Evolutionary conservation across 30 jellyfish, hydroid and myxozoan species (phyloP), one percentile per base, ranked within the genome.

Genomic region (Mastigias papua): DNA sequence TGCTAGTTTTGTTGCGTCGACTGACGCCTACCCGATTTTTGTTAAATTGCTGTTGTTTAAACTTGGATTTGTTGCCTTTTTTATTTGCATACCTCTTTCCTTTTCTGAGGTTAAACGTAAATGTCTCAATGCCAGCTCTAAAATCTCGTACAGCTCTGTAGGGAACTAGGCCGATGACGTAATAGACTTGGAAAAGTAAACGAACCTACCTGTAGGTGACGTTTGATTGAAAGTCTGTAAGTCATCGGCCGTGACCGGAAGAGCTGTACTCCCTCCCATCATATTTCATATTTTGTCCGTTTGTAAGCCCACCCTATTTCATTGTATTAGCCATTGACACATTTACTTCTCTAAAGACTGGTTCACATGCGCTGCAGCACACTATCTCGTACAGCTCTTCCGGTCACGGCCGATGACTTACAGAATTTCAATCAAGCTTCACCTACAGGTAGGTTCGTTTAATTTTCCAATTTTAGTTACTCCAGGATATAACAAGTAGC

Each of bases 181-280:
- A 74, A 74, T 74, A 74, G 86, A 74, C 37, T 74, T 35, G 70
- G 60, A 37, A 37, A 37, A 74, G 15, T 21, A 74, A 57, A 74
- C 86, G 72, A 74, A 74, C 86, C n/a, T 74, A 74, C 86, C 86
- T 42, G 86, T 74, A 74, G 46, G 86, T 74, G 86, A 74, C 9
- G 86, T 74, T 37, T 74, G 86, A 74, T 74, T 74, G 86, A 11
- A 46, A 74, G 37, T 74, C 86, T 74, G 73, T 74, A 66, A 74
- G 86, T 74, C 86, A 74, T 74, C 86, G 86, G 86, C 72, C 86
- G 27, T 2, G 67, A 54, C 27, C 27, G 67, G 27, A 54, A 25
- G 67, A 54, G 67, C 27, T 54, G 82, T 1, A 29, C 82, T 23
- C 82, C 58, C 82, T 13, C 28, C 82, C 82, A 0, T 54, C 27